Percentiles rank a stretch among this genome's conserved stretches.
These are phyloP conservation scores for Gobiocypris rarus DNA, from an alignment of 2,113 vertebrate genomes.

Conservation along the genomic window DNA sequence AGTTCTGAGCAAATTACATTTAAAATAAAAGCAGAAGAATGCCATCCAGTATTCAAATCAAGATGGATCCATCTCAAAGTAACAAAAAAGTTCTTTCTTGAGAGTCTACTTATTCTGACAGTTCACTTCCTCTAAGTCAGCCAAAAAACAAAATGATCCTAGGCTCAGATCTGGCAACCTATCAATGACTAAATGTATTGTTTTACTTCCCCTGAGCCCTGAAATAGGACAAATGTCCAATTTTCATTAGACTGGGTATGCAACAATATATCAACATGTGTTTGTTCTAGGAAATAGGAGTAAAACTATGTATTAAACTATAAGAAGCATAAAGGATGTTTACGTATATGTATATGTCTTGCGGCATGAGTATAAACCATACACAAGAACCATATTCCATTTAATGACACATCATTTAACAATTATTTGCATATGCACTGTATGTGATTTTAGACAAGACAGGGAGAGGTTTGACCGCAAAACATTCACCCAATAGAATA, in stretches of 20 bases:
- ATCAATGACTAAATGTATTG: constrained; percentile 62
- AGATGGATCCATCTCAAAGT: neutral
- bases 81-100: neutral
- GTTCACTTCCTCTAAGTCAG: constrained; percentile 22
- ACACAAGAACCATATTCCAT: too few species aligned
- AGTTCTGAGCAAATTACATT: constrained; percentile 13
- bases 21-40: neutral
- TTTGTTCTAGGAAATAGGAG: constrained; percentile 57
- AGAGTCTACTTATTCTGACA: neutral
- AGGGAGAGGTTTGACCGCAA: neutral
- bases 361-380: too few species aligned
- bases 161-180: constrained; percentile 52
- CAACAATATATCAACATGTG: constrained; percentile 56
- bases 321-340: neutral
- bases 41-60: neutral
- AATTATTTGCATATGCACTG: neutral
- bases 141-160: constrained; percentile 52
- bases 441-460: neutral
- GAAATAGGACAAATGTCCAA: constrained; percentile 55
- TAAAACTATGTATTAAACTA: constrained; percentile 54
- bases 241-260: constrained; percentile 44
- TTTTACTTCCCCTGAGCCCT: constrained; percentile 46
- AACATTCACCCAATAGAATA: constrained; percentile 61
- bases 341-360: neutral
- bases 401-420: too few species aligned